phyloP scores from a whole-genome alignment of 2,113 vertebrate genomes.

The Myrmecobius fasciatus region DNA sequence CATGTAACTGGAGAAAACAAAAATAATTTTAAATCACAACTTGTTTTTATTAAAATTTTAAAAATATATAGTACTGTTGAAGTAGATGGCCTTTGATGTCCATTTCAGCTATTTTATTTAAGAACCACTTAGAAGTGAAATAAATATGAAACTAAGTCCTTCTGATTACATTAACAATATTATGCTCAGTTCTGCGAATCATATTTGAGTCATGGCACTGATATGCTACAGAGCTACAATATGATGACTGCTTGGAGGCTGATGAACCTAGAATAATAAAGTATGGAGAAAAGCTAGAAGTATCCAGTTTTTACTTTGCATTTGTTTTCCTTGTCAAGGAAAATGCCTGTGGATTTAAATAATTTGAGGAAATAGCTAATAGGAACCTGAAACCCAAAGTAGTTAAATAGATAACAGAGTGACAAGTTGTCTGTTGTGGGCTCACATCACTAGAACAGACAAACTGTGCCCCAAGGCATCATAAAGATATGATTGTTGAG shows the following conservation, averaged over 20 bases:
- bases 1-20: too few relatives aligned
- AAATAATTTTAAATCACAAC: too few relatives aligned
- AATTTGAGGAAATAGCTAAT: not conserved
- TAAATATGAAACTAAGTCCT: not conserved
- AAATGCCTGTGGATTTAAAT: not conserved
- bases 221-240: not conserved
- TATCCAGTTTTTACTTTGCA: not conserved
- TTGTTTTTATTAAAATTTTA: too few relatives aligned
- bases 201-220: not conserved
- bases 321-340: not conserved
- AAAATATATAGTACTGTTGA: not conserved
- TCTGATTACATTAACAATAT: not conserved
- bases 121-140: not conserved
- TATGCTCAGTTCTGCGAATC: not conserved
- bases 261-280: not conserved
- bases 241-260: not conserved
- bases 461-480: too few relatives aligned
- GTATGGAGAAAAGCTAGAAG: not conserved
- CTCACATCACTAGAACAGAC: too few relatives aligned
- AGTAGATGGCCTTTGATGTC: not conserved
- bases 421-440: too few relatives aligned
- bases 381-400: too few relatives aligned
- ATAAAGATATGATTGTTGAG: too few relatives aligned
- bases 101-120: not conserved
- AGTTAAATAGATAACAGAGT: too few relatives aligned